Evolutionary conservation across 1,140 invertebrate species (phyloP), one percentile per base, ranked within the genome.

Genomic region (Zaprionus nigranus): DNA sequence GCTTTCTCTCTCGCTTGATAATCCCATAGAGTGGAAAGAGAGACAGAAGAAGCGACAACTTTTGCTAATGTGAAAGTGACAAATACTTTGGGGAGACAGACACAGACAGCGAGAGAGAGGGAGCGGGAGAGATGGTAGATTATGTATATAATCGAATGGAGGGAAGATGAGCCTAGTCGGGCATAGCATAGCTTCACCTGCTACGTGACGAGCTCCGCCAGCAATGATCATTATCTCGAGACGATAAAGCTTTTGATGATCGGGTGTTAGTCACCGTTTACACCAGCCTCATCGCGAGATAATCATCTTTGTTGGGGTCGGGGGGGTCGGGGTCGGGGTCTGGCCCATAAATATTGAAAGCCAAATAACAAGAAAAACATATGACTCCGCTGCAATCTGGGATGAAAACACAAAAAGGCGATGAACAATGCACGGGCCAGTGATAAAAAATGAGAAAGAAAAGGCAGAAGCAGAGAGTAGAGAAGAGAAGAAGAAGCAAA

Each of bases 21-120:
- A 70, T 54, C 53, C 40, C 15, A 36, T 34, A 56, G 15, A 40
- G 40, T 53, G 40, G 54, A 71, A 24, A 54, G 62, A 69, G 57
- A 57, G 36, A 74, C 57, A 66, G 40, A 40, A 36, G 60, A 26
- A 75, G 17, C 53, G 66, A 43, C 49, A 49, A 51, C 75, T 68
- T 57, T 53, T 65, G 54, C 68, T 78, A 68, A 78, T 78, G 75
- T 78, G 75, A 78, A 78, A 78, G 75, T 78, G 75, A 78, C 71
- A 78, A 78, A 78, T 64, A 58, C 64, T 58, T 49, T 40, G 40
- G 13, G 20, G 22, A 51, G 20, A 46, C n/a, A 22, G n/a, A 11
- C 34, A 6, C 15, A 30, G 26, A 6, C 17, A 11, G 36, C 24
- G n/a, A 17, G 17, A 58, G 22, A 34, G 28, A 17, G 30, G 38